Conservation (phyloP, 2,113 vertebrate genomes). For the Mola mola region DNA sequence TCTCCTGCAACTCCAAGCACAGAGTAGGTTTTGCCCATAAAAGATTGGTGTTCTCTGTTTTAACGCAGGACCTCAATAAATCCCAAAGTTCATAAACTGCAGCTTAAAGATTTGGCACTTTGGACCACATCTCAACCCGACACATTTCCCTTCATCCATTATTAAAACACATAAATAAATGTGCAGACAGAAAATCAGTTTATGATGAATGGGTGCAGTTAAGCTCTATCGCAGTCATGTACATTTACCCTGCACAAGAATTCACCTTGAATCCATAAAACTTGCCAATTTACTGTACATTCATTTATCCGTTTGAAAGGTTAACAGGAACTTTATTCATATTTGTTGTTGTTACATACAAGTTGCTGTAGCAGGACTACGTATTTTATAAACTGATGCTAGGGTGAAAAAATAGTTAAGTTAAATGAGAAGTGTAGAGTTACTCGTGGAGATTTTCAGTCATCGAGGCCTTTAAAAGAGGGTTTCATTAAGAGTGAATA, state of each 20-base stretch:
- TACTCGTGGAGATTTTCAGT: too few species aligned
- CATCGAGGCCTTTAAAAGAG: too few species aligned
- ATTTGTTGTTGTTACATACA: constrained; percentile 8
- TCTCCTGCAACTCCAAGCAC: constrained; percentile 1
- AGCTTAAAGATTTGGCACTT: constrained; percentile 46
- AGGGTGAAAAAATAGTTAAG: not conserved
- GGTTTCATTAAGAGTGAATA: too few species aligned
- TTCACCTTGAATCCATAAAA: constrained; percentile 29
- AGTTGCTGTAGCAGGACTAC: not conserved
- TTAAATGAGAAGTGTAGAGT: too few species aligned
- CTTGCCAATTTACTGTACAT: constrained; percentile 18
- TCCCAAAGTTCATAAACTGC: constrained; percentile 31
- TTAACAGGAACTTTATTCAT: constrained; percentile 29
- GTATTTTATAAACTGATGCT: not conserved
- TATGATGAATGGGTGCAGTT: constrained; percentile 65
- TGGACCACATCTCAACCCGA: constrained; percentile 48
- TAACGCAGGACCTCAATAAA: constrained; percentile 24
- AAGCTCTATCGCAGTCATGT: constrained; percentile 28
- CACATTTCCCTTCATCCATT: constrained; percentile 63
- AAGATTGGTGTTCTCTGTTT: constrained; percentile 15
- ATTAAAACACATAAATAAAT: constrained; percentile 71
- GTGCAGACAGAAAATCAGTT: constrained; percentile 53
- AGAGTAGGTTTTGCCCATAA: constrained; percentile 6
- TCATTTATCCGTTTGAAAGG: constrained; percentile 48
- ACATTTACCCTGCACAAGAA: constrained; percentile 25